Base-by-base conservation (phyloP, 2,888 invertebrate genomes). In the Agrochola lychnidis region DNA sequence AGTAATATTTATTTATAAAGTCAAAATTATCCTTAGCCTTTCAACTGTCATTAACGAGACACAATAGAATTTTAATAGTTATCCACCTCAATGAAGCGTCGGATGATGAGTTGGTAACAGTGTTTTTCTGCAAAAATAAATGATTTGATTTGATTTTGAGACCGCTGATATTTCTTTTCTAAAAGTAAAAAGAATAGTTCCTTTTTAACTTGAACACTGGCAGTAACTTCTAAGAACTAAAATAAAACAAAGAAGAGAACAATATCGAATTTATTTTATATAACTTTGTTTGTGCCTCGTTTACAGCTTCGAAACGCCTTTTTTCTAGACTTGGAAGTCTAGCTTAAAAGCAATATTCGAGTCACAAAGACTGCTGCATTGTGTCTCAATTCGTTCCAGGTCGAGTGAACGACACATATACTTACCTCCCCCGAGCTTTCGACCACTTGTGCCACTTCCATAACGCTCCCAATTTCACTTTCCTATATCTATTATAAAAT, bases 401-500 rank as follows among this genome's bases (percentile, higher is more conserved):
- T 76, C 72, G 67, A 76, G 84, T 73, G 73, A 70, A 76, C 71
- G 56, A 66, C 83, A 73, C 45, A 80, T 78, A 80, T 42, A 62
- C 72, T 70, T 71, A 68, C 68, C 48, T 73, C 80, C 79, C 72
- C 36, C 16, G 71, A 51, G 73, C 59, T 76, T 72, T 72, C 76
- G 66, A 66, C 79, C 70, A 72, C 81, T 81, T 76, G 78, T 67
- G 69, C 78, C 73, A 71, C 69, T 82, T 78, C 69, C 69, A 45
- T 36, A 72, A 67, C 63, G 78, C 71, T 77, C 66, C 69, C 56
- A 74, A 82, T 84, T 84, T 84, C 85, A 84, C 79, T 82, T 84
- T 84, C 79, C 62, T 79, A 79, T 82, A 75, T 51, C 74, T 79
- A 75, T 79, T 83, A 83, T 77, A 79, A 84, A 84, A 84, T 79